Conservation (phyloP, 1,140 invertebrate species). For the Thalassaphorura encarpata region DNA sequence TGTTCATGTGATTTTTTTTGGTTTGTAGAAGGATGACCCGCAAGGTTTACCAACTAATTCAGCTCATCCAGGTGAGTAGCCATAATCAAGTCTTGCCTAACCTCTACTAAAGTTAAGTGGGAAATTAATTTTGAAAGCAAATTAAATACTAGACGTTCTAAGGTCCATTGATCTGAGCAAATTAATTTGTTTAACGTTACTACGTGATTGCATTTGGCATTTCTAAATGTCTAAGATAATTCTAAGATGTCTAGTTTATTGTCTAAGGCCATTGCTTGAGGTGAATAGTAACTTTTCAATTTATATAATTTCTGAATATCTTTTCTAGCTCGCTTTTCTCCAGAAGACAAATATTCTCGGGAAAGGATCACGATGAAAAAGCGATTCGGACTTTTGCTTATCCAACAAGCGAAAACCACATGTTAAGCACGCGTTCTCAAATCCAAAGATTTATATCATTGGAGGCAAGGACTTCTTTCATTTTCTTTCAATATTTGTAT, state of each 20-base stretch:
- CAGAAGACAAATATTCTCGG: conserved; percentile 88
- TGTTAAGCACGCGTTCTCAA: conserved; percentile 6
- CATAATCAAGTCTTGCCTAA: not conserved
- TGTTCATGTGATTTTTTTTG: not conserved
- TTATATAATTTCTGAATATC: conserved; percentile 34
- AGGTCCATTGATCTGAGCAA: not conserved
- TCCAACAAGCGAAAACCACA: conserved; percentile 55
- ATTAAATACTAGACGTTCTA: not conserved
- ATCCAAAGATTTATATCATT: too few relatives aligned
- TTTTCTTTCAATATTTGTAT: too few relatives aligned
- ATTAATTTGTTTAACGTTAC: not conserved
- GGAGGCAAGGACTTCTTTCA: too few relatives aligned
- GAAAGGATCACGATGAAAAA: conserved; percentile 83
- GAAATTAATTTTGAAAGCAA: too few relatives aligned
- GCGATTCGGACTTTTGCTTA: conserved; percentile 74
- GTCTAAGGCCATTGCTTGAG: not conserved
- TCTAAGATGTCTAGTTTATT: not conserved
- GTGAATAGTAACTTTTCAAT: conserved; percentile 7
- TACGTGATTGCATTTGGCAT: not conserved
- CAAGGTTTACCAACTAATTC: conserved; percentile 67
- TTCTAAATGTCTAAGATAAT: too few relatives aligned
- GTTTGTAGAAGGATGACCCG: conserved; percentile 60
- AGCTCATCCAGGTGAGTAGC: conserved; percentile 65
- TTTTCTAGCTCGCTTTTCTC: conserved; percentile 76
- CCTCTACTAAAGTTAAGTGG: too few relatives aligned